These are phyloP conservation scores for Clamator glandarius DNA, from an alignment of 2,797 vertebrate species.

Conservation along the genomic window DNA sequence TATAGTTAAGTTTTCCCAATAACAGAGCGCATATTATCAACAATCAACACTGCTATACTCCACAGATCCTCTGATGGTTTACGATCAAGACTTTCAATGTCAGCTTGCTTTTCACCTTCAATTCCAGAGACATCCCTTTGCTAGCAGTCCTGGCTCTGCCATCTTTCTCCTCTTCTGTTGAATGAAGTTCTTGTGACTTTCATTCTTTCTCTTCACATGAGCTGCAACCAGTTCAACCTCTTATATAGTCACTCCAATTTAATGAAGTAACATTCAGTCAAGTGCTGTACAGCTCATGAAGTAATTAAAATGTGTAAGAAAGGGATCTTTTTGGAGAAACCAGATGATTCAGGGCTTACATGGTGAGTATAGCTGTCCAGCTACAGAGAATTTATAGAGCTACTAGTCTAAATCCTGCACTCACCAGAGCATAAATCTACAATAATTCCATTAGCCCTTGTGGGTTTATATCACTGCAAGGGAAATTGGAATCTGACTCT, in stretches of 20 bases:
- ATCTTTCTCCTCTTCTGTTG: background rate
- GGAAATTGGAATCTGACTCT: conserved; percentile 1
- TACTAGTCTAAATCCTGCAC: conserved; percentile 24
- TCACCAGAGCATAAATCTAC: conserved; percentile 24
- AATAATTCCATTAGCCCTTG: conserved; percentile 20
- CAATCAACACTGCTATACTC: background rate
- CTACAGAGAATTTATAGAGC: background rate
- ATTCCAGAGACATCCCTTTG: background rate
- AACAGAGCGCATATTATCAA: background rate
- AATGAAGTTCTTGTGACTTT: background rate
- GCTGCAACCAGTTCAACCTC: background rate
- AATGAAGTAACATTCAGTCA: background rate
- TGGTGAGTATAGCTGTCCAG: background rate
- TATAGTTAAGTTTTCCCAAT: background rate
- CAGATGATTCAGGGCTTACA: background rate
- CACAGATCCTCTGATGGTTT: background rate
- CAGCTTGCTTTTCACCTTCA: background rate
- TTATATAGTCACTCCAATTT: background rate
- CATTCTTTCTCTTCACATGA: background rate
- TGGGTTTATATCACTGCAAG: background rate
- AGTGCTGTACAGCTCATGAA: background rate
- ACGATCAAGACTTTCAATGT: background rate
- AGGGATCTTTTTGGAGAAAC: background rate
- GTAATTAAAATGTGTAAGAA: conserved; percentile 8
- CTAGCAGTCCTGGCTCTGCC: background rate